Evolutionary conservation across 2,113 vertebrate genomes (phyloP).

Genomic region (Rynchops niger): DNA sequence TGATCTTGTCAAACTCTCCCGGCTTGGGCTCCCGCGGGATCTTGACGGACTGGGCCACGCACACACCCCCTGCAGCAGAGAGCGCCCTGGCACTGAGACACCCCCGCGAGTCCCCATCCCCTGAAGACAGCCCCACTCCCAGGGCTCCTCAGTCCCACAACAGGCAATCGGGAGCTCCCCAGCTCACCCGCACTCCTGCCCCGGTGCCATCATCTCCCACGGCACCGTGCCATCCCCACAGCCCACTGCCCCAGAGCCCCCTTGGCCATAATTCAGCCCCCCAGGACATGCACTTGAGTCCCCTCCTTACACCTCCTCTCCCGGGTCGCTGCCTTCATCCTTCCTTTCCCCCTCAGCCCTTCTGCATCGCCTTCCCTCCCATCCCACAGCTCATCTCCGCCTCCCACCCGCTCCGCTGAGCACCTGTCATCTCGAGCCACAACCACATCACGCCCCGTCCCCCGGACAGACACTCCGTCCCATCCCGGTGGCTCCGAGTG

Average conservation of each 20-base stretch:
- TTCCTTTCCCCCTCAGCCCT: not conserved
- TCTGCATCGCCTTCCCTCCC: not conserved
- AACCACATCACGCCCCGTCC: not conserved
- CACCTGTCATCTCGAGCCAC: not conserved
- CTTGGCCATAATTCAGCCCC: not conserved
- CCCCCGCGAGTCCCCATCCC: rapidly evolving
- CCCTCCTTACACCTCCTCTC: not conserved
- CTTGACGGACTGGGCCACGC: conserved; percentile 93
- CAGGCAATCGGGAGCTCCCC: not conserved
- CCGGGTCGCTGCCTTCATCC: not conserved
- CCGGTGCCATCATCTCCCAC: not conserved
- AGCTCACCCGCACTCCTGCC: not conserved
- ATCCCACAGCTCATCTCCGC: not conserved
- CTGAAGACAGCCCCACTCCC: not conserved
- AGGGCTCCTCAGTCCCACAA: not conserved
- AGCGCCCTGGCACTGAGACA: not conserved
- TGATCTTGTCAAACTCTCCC: conserved; percentile 93
- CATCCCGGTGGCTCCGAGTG: rapidly evolving
- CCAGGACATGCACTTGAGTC: rapidly evolving
- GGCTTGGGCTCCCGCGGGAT: conserved; percentile 89
- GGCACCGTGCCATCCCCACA: not conserved
- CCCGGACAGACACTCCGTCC: not conserved
- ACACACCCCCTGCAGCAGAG: conserved; percentile 83
- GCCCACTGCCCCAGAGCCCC: not conserved
- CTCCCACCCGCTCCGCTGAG: not conserved